Percentiles rank a stretch among this genome's conserved stretches.
phyloP scores from a whole-genome alignment of 2,797 vertebrate species.

The Trachops cirrhosus region DNA sequence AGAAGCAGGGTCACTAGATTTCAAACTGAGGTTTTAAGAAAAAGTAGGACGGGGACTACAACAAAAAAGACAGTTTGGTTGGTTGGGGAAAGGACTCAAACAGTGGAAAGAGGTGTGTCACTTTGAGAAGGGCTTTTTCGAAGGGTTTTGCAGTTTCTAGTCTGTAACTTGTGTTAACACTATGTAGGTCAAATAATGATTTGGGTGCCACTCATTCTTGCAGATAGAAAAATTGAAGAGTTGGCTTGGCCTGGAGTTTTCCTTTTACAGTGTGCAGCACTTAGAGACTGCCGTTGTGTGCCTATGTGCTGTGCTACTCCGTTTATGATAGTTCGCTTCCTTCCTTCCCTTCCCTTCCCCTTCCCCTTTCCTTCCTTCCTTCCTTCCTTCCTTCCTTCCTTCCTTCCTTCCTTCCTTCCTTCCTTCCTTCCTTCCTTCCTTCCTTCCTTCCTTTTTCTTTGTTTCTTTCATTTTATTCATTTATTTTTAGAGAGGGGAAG shows the following conservation, averaged over 20 bases:
- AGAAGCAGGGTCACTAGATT: neutral
- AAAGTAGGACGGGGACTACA: neutral
- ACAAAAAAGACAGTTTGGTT: neutral
- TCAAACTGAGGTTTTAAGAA: slow-evolving; percentile 31
- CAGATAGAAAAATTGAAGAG: neutral
- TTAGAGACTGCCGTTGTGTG: neutral
- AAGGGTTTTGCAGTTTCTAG: neutral
- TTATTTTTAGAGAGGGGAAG: too few relatives aligned
- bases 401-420: neutral
- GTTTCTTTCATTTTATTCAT: too few relatives aligned
- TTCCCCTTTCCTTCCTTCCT: too few relatives aligned
- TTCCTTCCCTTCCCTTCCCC: too few relatives aligned
- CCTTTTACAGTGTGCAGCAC: neutral
- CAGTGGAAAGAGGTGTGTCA: neutral
- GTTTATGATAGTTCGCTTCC: neutral
- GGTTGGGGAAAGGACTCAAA: neutral
- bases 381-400: neutral
- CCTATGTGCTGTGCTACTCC: neutral
- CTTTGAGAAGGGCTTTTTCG: neutral
- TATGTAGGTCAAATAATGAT: slow-evolving; percentile 11
- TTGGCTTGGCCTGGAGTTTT: neutral
- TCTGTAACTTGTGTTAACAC: slow-evolving; percentile 17
- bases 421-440: neutral
- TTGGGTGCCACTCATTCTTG: neutral
- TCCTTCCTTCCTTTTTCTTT: neutral